A percentile compares a stretch with the other conserved stretches of the same genome.
phyloP scores from a whole-genome alignment of 2,888 invertebrate genomes.

The Hofmannophila pseudospretella region DNA sequence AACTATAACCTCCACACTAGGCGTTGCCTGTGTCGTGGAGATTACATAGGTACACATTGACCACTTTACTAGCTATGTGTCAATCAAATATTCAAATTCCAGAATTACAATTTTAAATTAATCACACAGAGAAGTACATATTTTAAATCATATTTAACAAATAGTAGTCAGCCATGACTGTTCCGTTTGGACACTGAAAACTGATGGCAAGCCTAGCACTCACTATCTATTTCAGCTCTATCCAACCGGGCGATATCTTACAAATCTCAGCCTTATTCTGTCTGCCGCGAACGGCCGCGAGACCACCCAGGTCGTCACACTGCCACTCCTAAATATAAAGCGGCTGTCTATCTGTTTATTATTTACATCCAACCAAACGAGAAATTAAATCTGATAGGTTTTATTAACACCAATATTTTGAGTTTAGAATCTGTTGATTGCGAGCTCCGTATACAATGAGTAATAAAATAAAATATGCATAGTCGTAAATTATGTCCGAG shows the following conservation, averaged over 20 bases:
- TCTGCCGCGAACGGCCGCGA: conserved; percentile 33
- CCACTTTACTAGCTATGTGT: no score
- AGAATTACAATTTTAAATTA: no score
- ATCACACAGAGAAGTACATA: no score
- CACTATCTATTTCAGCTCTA: conserved; percentile 70
- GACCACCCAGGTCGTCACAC: conserved; percentile 66
- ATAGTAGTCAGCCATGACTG: no score
- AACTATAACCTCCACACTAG: no score
- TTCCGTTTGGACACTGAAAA: background rate
- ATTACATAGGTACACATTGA: no score
- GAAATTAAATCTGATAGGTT: conserved; percentile 46
- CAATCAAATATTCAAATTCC: no score
- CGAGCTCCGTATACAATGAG: conserved; percentile 38
- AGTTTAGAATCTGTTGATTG: conserved; percentile 49
- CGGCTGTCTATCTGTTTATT: conserved; percentile 58
- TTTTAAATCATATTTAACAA: no score
- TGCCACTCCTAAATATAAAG: conserved; percentile 63
- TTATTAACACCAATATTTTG: conserved; percentile 27
- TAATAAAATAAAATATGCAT: conserved; percentile 43
- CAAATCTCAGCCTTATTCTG: conserved; percentile 69
- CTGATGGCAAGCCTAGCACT: conserved; percentile 19
- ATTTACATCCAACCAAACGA: conserved; percentile 42
- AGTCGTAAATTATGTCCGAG: conserved; percentile 41
- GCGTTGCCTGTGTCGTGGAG: no score
- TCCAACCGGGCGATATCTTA: conserved; percentile 62